These are phyloP conservation scores for Papilio glaucus DNA, from an alignment of 1,140 invertebrate species.

Conservation along the genomic window DNA sequence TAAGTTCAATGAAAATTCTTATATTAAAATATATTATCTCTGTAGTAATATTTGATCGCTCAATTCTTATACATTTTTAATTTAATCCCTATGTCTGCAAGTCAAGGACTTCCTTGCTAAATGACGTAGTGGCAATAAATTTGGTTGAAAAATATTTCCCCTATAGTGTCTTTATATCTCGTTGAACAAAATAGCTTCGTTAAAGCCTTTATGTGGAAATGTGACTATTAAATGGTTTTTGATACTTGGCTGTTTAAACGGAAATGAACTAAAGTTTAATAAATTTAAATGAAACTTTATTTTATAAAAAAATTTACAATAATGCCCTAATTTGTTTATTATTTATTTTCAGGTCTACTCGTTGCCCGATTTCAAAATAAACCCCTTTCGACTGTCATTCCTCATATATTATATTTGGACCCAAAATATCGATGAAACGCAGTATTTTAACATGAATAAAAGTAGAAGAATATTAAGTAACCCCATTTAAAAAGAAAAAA, in stretches of 20 bases:
- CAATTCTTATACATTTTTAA: too few relatives aligned
- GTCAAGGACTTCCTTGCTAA: not conserved
- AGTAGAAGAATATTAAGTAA: too few relatives aligned
- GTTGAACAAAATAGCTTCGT: slow-evolving; percentile 6
- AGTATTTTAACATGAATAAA: too few relatives aligned
- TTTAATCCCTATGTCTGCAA: too few relatives aligned
- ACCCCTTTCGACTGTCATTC: too few relatives aligned
- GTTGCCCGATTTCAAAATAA: too few relatives aligned
- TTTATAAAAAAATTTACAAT: not conserved
- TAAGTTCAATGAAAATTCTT: not conserved
- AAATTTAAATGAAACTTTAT: not conserved
- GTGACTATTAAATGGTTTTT: not conserved
- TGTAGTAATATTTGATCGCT: not conserved
- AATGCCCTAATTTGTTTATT: too few relatives aligned
- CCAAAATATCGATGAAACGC: too few relatives aligned
- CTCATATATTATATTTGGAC: too few relatives aligned
- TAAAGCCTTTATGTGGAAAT: slow-evolving; percentile 6
- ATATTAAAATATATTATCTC: not conserved
- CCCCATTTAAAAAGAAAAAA: not conserved
- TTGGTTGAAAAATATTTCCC: not conserved
- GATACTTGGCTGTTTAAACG: slow-evolving; percentile 1
- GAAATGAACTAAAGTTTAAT: slow-evolving; percentile 6
- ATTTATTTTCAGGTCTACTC: too few relatives aligned
- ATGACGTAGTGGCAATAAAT: not conserved
- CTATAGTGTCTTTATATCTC: slow-evolving; percentile 6